These are phyloP conservation scores for Thysanoteuthis rhombus DNA, from an alignment of 2,888 invertebrate species.

Conservation along the genomic window DNA sequence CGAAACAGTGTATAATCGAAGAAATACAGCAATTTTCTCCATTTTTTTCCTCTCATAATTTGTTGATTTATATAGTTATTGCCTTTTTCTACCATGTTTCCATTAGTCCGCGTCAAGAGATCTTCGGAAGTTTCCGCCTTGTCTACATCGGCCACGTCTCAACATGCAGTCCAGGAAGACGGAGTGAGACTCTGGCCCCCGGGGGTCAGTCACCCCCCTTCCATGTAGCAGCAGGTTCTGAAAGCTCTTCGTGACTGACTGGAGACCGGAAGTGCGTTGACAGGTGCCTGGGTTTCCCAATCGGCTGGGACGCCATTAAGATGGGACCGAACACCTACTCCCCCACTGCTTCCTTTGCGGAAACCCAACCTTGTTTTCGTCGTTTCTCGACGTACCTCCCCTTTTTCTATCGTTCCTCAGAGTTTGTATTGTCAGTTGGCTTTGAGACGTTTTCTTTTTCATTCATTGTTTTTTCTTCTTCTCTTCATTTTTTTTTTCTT, in stretches of 20 bases:
- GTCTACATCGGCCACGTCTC: not conserved
- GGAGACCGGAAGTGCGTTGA: not conserved
- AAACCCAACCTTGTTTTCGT: not conserved
- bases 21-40: not conserved
- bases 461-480: no score
- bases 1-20: not conserved
- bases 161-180: not conserved
- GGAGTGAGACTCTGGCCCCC: not conserved
- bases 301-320: conserved; percentile 12
- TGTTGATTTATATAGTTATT: not conserved
- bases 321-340: not conserved
- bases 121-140: not conserved
- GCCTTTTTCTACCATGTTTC: not conserved
- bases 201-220: not conserved
- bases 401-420: not conserved
- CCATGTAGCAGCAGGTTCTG: not conserved
- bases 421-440: not conserved
- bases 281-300: not conserved
- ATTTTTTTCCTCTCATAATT: not conserved
- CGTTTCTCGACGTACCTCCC: not conserved
- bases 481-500: no score
- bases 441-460: not conserved
- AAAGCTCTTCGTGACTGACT: not conserved
- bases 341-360: not conserved
- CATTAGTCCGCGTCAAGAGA: not conserved